Conservation (phyloP, 2,113 vertebrate species). For the Phaethornis superciliosus region DNA sequence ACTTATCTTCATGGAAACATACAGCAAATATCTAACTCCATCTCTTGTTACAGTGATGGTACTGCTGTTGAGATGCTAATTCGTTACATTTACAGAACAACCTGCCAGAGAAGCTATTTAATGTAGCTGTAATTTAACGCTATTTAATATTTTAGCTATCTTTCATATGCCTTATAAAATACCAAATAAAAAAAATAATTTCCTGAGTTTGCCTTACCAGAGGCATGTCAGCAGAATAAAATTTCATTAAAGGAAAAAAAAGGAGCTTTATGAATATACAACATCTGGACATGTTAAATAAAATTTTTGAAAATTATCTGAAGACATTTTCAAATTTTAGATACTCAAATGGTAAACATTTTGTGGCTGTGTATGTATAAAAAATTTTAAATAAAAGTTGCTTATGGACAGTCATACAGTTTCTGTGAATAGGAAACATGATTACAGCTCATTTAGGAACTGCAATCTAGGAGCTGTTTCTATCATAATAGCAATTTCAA, state of each 20-base stretch:
- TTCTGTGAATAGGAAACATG: neutral
- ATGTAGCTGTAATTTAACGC: neutral
- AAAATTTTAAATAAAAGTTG: neutral
- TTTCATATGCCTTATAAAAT: neutral
- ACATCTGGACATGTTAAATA: neutral
- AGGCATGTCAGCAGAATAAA: neutral
- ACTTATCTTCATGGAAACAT: neutral
- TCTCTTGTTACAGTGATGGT: neutral
- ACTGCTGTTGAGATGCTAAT: neutral
- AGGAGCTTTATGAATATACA: neutral
- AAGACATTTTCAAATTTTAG: neutral
- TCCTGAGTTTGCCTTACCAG: neutral
- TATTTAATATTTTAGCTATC: neutral
- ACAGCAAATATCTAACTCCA: neutral
- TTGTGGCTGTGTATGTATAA: neutral
- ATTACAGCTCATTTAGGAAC: neutral
- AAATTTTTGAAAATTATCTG: neutral
- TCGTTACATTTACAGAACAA: neutral
- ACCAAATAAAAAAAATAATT: neutral
- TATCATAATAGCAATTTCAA: neutral
- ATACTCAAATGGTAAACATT: neutral
- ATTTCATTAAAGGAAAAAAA: neutral
- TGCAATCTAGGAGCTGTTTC: neutral
- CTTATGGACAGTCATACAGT: neutral
- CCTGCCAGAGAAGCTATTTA: neutral